Percentiles rank a stretch among this genome's conserved stretches.
Conservation (phyloP, 92 coral and sea anemone genomes). For the Siderastrea radians region DNA sequence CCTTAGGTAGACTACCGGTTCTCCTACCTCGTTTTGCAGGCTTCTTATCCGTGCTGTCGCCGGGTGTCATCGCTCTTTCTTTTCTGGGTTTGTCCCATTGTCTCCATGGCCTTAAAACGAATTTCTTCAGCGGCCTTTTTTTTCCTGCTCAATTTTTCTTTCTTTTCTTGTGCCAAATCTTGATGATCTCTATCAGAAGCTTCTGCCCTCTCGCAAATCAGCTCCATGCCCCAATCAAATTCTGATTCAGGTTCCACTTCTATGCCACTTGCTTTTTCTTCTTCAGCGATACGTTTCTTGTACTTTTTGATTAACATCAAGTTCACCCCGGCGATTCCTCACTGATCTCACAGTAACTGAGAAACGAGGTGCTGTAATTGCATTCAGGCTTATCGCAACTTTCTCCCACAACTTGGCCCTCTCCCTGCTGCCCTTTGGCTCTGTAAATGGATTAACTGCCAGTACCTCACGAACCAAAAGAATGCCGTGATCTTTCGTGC, state of each 20-base stretch:
- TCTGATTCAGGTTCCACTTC: conserved; percentile 39
- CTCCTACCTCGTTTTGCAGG: conserved; percentile 32
- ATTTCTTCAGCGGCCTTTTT: conserved; percentile 61
- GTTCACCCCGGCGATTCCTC: conserved; percentile 37
- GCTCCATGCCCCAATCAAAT: conserved; percentile 42
- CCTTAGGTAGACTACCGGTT: conserved; percentile 44
- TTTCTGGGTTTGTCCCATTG: conserved; percentile 41
- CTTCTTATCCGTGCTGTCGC: conserved; percentile 23
- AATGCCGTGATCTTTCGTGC: conserved; percentile 36
- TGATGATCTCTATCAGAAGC: conserved; percentile 54
- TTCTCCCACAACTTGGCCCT: conserved; percentile 50
- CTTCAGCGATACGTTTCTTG: conserved; percentile 43
- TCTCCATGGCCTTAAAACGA: conserved; percentile 57
- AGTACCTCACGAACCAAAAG: conserved; percentile 40
- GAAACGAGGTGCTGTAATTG: conserved; percentile 37
- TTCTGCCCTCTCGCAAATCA: conserved; percentile 3
- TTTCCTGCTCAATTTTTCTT: conserved; percentile 51
- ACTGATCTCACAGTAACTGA: conserved; percentile 49
- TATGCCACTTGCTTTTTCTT: conserved; percentile 59
- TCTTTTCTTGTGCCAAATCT: conserved; percentile 31
- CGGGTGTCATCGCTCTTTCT: conserved; percentile 34
- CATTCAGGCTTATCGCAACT: conserved; percentile 38
- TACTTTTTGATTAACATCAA: conserved; percentile 50
- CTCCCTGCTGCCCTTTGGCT: conserved; percentile 58
- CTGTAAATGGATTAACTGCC: conserved; percentile 32